Conservation (phyloP, 2,797 vertebrate genomes). For the Xenentodon cancila region DNA sequence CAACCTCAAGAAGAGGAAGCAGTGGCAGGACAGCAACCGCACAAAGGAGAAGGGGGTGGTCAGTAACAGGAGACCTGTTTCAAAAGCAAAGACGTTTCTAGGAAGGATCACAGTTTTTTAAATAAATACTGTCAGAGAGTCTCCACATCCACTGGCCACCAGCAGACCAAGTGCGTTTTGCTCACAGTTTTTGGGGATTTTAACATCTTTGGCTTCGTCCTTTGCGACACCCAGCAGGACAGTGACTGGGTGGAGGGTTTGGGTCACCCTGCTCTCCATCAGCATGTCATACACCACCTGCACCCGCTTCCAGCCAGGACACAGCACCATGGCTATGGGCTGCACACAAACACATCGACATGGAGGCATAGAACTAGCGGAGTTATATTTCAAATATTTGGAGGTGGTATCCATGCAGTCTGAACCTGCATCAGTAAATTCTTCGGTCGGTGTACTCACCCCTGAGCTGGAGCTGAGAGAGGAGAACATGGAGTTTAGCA, state of each 20-base stretch:
- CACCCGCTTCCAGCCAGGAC: slow-evolving; percentile 90
- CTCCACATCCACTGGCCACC: not conserved
- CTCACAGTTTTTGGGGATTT: slow-evolving; percentile 86
- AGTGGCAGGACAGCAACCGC: slow-evolving; percentile 83
- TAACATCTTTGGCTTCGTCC: slow-evolving; percentile 82
- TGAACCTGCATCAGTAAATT: no score
- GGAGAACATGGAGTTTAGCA: slow-evolving; percentile 71
- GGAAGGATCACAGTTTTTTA: no score
- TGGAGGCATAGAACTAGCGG: not conserved
- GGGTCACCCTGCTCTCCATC: slow-evolving; percentile 65
- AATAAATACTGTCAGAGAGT: no score
- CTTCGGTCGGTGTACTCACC: slow-evolving; percentile 73
- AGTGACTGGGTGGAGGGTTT: slow-evolving; percentile 75
- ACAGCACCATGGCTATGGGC: slow-evolving; percentile 91
- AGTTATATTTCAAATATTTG: no score
- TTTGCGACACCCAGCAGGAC: slow-evolving; percentile 84
- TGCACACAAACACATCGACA: slow-evolving; percentile 49
- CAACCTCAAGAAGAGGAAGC: slow-evolving; percentile 84
- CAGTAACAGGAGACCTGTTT: slow-evolving; percentile 86
- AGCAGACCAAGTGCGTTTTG: not conserved
- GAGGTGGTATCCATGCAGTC: no score
- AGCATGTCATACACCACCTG: slow-evolving; percentile 84
- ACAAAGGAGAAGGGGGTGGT: slow-evolving; percentile 88
- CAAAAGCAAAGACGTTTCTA: no score
- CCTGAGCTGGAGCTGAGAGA: slow-evolving; percentile 73